A percentile compares a stretch with the other conserved stretches of the same genome.
Conservation (phyloP, 2,113 vertebrate species). For the Egretta garzetta region DNA sequence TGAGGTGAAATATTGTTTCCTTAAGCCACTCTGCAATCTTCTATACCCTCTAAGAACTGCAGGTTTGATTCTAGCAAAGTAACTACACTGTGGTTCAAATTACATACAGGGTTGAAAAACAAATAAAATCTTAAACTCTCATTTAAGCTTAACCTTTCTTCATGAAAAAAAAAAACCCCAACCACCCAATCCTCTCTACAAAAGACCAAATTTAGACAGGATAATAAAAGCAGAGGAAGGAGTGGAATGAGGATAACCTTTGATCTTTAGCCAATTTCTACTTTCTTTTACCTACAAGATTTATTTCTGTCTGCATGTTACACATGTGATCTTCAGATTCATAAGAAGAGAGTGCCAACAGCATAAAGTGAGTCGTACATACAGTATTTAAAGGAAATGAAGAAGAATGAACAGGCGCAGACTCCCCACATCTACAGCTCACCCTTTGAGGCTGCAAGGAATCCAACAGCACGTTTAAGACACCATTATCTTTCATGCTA, state of each 20-base stretch:
- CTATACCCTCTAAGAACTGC: neutral
- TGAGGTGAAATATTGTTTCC: slow-evolving; percentile 10
- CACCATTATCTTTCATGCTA: neutral
- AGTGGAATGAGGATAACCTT: slow-evolving; percentile 73
- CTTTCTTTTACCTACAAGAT: slow-evolving; percentile 73
- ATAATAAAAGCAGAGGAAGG: slow-evolving; percentile 75
- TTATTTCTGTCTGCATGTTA: slow-evolving; percentile 71
- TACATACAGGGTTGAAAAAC: slow-evolving; percentile 22
- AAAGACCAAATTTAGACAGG: slow-evolving; percentile 72
- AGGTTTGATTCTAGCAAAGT: slow-evolving; percentile 7
- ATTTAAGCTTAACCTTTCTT: slow-evolving; percentile 59
- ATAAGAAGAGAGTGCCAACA: slow-evolving; percentile 11
- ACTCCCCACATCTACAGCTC: neutral
- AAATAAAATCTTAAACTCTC: slow-evolving; percentile 56
- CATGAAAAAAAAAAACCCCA: neutral
- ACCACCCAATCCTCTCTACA: neutral
- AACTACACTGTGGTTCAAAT: slow-evolving; percentile 48
- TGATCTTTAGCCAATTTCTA: slow-evolving; percentile 79
- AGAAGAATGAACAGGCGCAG: slow-evolving; percentile 23
- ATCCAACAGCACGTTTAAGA: neutral
- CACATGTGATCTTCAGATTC: slow-evolving; percentile 50
- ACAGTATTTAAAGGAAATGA: slow-evolving; percentile 34
- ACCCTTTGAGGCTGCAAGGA: neutral
- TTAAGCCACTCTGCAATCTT: slow-evolving; percentile 6
- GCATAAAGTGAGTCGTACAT: neutral